Conservation (phyloP, 2,888 invertebrate genomes). For the Cancer borealis region DNA sequence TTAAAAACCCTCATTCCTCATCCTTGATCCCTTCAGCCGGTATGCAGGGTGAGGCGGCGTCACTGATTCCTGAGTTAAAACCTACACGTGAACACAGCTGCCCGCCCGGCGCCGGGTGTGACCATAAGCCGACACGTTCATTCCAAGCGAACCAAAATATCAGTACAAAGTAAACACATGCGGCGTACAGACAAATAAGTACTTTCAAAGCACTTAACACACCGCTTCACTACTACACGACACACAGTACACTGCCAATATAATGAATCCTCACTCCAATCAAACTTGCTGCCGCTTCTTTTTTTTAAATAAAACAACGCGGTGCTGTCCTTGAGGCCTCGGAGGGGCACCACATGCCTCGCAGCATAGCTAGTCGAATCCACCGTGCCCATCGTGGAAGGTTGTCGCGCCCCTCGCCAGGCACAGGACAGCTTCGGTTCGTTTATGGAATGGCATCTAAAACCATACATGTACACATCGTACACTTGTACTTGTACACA, state of each 20-base stretch:
- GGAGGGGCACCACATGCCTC: too few species aligned
- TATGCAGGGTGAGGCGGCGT: too few species aligned
- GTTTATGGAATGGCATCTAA: neutral
- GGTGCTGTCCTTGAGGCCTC: too few species aligned
- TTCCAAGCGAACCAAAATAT: neutral
- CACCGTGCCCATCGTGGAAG: neutral
- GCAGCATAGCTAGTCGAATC: too few species aligned
- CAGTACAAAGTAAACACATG: neutral
- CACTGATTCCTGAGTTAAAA: too few species aligned
- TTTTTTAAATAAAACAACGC: too few species aligned
- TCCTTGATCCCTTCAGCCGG: neutral
- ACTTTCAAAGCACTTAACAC: neutral
- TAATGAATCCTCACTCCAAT: neutral
- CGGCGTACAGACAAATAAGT: neutral
- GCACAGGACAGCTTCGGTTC: neutral
- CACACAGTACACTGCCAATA: neutral
- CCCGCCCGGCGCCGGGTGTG: too few species aligned
- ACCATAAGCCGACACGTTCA: neutral
- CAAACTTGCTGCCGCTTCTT: neutral
- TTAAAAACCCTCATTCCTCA: neutral
- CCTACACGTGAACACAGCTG: too few species aligned
- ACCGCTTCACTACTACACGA: neutral
- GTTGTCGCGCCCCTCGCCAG: neutral
- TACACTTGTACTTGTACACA: neutral
- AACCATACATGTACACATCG: neutral